Conservation (phyloP, 1,140 invertebrate species). For the Proales similis region DNA sequence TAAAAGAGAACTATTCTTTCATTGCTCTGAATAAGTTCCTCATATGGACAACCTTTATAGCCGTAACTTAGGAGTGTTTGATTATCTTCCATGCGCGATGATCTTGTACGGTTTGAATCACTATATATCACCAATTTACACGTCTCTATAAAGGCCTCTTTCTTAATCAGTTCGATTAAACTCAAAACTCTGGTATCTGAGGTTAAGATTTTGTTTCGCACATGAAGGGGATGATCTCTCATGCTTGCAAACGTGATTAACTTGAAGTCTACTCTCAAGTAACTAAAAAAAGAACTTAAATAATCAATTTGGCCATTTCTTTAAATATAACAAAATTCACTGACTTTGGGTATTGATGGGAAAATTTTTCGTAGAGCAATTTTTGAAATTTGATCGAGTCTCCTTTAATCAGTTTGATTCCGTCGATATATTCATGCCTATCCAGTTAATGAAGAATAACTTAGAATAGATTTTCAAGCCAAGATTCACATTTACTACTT, state of each 20-base stretch:
- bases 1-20: conserved; percentile 20
- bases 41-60: conserved; percentile 1
- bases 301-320: neutral
- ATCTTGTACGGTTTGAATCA: neutral
- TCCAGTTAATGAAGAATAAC: neutral
- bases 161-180: conserved; percentile 13
- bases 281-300: neutral
- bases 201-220: conserved; percentile 21
- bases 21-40: neutral
- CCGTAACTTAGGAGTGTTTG: conserved; percentile 15
- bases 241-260: conserved; percentile 6
- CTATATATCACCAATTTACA: conserved; percentile 4
- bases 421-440: conserved; percentile 10
- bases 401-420: neutral
- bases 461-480: neutral
- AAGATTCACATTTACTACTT: neutral
- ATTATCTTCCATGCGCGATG: conserved; percentile 10
- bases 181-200: neutral
- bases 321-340: neutral
- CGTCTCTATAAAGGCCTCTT: conserved; percentile 1
- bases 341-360: neutral
- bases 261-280: conserved; percentile 15
- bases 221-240: conserved; percentile 16
- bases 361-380: conserved; percentile 18
- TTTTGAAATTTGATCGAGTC: conserved; percentile 13